Conservation (phyloP, 2,113 vertebrate genomes). For the Stigmatopora nigra region DNA sequence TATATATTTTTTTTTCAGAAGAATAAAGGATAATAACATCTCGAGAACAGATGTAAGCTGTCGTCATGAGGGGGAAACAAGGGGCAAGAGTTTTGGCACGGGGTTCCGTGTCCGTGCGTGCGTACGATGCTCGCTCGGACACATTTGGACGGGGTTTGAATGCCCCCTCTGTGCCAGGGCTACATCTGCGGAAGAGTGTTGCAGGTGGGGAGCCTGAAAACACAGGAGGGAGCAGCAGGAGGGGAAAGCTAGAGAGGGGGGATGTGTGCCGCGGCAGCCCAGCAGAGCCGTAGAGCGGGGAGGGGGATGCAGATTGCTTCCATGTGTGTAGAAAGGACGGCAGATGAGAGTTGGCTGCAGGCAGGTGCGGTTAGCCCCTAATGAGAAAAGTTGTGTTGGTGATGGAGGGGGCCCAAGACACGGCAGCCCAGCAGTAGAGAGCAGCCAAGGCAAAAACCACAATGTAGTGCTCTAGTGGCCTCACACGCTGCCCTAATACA, state of each 20-base stretch:
- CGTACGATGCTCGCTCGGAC: conserved; percentile 18
- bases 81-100: conserved; percentile 50
- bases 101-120: conserved; percentile 32
- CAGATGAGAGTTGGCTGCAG: conserved; percentile 59
- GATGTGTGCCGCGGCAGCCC: conserved; percentile 40
- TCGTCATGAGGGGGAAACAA: conserved; percentile 37
- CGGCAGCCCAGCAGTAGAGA: conserved; percentile 57
- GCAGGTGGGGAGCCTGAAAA: conserved; percentile 62
- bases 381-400: conserved; percentile 70
- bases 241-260: conserved; percentile 29
- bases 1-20: conserved; percentile 37
- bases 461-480: conserved; percentile 60
- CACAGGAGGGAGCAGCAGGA: conserved; percentile 52
- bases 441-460: conserved; percentile 62
- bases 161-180: conserved; percentile 54
- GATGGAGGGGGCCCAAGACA: conserved; percentile 64
- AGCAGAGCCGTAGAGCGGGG: conserved; percentile 5
- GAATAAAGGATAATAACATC: conserved; percentile 24
- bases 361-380: conserved; percentile 69
- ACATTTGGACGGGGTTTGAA: conserved; percentile 49
- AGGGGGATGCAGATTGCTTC: conserved; percentile 66
- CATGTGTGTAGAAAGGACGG: conserved; percentile 63
- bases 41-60: conserved; percentile 42
- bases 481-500: conserved; percentile 59
- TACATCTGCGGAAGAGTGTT: conserved; percentile 61